Base-by-base conservation (phyloP, 2,888 invertebrate species). In the Cybosia mesomella region DNA sequence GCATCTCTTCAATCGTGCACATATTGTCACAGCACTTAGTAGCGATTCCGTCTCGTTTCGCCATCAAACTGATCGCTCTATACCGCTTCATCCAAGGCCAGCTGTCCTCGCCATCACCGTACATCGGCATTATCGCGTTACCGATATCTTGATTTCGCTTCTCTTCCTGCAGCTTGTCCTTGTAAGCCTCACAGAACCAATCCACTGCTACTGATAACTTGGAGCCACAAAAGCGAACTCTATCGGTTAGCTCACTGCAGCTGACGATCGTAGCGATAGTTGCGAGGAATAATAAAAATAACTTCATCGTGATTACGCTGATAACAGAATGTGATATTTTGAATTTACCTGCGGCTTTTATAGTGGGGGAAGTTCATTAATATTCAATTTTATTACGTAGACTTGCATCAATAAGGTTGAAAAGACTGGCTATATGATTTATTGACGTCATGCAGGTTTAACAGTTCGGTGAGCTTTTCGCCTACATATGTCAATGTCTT, bases 11-110 rank as follows among this genome's bases (percentile, higher is more conserved):
- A 0, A 81, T 22, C 5, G 80, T 71, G 69, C 88, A 89, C 0
- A 85, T 77, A 18, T 85, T 85, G 2, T 80, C 78, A 66, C 89
- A 89, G 80, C 89, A 89, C 24, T 43, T 62, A 57, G 73, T 74
- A 15, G 76, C 85, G 7, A 87, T 81, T 18, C 61, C 66, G 2
- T 67, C 54, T 22, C 71, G 21, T 53, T 74, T 74, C 0, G 32
- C 22, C 36, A 62, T 53, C 62, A 53, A 57, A 39, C 64, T 61
- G 28, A 43, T 36, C 7, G 39, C 61, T 28, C 28, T 53, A 28
- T 53, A 58, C 8, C 57, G 65, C 8, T 53, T 65, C 3, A 53
- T 65, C 68, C 68, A 68, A 11, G 68, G 70, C 70, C 60, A 66
- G 49, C 59, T 58, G 10, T 61, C 57, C 4, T 28, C 24, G 10